Base-by-base conservation (phyloP, 2,113 vertebrate genomes). In the Indri indri region DNA sequence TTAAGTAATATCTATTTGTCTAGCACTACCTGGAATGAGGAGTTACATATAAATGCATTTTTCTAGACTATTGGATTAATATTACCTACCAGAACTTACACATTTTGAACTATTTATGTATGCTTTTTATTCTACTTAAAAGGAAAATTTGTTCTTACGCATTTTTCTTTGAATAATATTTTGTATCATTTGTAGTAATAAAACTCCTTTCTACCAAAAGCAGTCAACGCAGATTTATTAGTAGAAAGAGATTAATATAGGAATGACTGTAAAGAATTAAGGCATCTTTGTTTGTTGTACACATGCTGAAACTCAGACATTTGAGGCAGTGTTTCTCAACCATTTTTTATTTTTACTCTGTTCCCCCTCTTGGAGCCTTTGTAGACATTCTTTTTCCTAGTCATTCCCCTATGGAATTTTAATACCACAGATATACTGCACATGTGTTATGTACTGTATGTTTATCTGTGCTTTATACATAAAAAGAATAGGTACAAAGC, bases 111-210 rank as follows among this genome's bases (percentile, higher is more conserved):
- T 61, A 34, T 22, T 65, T 59, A 30, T 66, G 65, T 25, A 66
- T 66, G 11, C 27, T 86, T 34, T 76, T 74, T 90, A n/a, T 73
- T 95, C 22, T 68, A 76, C 40, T 89, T 59, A 50, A 68, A 87
- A 77, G 27, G 34, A 92, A 70, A 50, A 76, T 92, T 76, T 65
- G 76, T 34, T 61, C 30, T 40, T 63, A 16, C 63, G 20, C 17
- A 37, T 34, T 89, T 80, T 92, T 96, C 61, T 68, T 63, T 96
- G 42, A 23, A 47, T 82, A 70, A n/a, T 83, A 77, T 79, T 95
- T 88, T 83, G 1, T 52, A 47, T 79, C 65, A 76, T 83, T 92
- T 93, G 30, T 71, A 88, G 32, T 81, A 80, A 73, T 65, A 50
- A 93, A 42, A 79, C 71, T 73, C 23, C 54, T 57, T 93, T 93